Conservation (phyloP, 2,888 invertebrate genomes). For the Eupithecia insigniata region DNA sequence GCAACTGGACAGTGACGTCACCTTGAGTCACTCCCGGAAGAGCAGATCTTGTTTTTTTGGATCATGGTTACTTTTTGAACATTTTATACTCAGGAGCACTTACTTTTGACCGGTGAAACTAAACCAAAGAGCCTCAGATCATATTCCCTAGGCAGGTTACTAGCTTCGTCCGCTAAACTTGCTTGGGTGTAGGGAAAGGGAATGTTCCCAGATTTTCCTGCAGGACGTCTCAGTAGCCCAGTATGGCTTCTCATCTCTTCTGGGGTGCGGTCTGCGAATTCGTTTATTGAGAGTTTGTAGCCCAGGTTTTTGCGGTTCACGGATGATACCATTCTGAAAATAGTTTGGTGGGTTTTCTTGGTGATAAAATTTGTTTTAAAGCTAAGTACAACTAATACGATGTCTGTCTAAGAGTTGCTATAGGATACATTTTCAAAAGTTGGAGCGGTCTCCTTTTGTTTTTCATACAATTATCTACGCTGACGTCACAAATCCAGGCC, state of each 20-base stretch:
- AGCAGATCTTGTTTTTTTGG: no score
- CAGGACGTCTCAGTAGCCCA: conserved; percentile 54
- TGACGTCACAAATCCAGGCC: no score
- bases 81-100: conserved; percentile 18
- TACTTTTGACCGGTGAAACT: conserved; percentile 64
- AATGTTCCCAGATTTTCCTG: conserved; percentile 57
- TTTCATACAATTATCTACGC: no score
- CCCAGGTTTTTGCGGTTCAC: conserved; percentile 60
- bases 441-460: no score
- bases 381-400: no score
- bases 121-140: conserved; percentile 63
- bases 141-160: conserved; percentile 57
- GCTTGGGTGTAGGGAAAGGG: conserved; percentile 63
- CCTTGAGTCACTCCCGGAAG: no score
- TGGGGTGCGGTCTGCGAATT: conserved; percentile 68
- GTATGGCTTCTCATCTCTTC: conserved; percentile 59
- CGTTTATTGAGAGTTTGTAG: conserved; percentile 64
- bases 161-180: conserved; percentile 46
- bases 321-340: conserved; percentile 41
- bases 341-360: neutral
- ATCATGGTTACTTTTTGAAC: neutral
- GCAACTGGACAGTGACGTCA: no score
- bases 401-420: no score
- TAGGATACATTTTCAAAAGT: no score
- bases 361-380: neutral